Conservation (phyloP, 2,888 invertebrate species). For the Leptopterna dolabrata region DNA sequence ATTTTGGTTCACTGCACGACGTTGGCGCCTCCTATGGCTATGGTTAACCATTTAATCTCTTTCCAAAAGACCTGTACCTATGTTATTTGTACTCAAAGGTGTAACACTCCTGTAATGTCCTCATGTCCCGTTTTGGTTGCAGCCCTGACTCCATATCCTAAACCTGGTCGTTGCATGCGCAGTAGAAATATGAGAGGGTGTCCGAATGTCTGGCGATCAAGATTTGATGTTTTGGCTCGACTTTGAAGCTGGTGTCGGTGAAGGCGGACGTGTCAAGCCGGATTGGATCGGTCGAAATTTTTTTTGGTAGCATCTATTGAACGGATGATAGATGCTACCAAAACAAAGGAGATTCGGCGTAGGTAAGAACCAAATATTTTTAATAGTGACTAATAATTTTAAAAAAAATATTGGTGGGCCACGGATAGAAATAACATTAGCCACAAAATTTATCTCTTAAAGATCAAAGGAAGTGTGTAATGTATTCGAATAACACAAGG, state of each 20-base stretch:
- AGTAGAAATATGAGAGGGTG: not conserved
- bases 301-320: slow-evolving; percentile 28
- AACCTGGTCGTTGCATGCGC: not conserved
- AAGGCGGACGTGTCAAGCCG: not conserved
- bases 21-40: too few relatives aligned
- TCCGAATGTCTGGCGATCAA: not conserved
- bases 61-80: too few relatives aligned
- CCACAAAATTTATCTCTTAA: too few relatives aligned
- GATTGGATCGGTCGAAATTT: not conserved
- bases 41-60: too few relatives aligned
- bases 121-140: slow-evolving; percentile 8
- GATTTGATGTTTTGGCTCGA: not conserved
- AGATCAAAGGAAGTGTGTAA: too few relatives aligned
- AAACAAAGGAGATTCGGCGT: slow-evolving; percentile 44
- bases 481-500: too few relatives aligned
- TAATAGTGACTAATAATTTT: too few relatives aligned
- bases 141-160: not conserved
- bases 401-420: too few relatives aligned
- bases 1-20: too few relatives aligned
- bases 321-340: slow-evolving; percentile 29
- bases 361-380: not conserved
- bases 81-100: too few relatives aligned
- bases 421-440: too few relatives aligned
- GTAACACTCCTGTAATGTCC: not conserved
- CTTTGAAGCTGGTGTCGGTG: not conserved